Conservation (phyloP, 1,140 invertebrate species). For the Laupala kohalensis region DNA sequence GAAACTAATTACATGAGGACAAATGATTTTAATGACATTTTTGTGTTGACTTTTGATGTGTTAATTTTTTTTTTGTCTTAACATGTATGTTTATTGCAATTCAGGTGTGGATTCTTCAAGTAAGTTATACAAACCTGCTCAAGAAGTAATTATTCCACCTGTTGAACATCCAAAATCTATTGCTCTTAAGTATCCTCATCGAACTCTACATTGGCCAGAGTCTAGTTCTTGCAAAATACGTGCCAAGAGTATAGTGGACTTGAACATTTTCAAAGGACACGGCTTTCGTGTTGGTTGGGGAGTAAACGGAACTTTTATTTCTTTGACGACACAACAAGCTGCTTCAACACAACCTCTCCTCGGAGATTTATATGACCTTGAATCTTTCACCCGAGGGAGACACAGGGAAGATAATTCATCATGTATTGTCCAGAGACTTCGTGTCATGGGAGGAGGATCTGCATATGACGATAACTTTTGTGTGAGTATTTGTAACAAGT, state of each 20-base stretch:
- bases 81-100: no score
- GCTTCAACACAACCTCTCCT: conserved; percentile 24
- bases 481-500: conserved; percentile 4
- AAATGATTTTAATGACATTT: no score
- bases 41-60: no score
- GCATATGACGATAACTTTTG: conserved; percentile 20
- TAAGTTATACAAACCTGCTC: neutral
- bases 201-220: conserved; percentile 29
- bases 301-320: conserved; percentile 44
- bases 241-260: conserved; percentile 46
- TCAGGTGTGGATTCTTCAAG: neutral
- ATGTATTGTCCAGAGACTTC: conserved; percentile 29
- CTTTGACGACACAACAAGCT: conserved; percentile 29
- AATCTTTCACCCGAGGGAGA: conserved; percentile 24
- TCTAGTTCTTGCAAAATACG: conserved; percentile 32
- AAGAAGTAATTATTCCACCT: conserved; percentile 4
- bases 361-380: conserved; percentile 25
- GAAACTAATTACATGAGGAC: no score
- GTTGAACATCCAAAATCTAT: conserved; percentile 24
- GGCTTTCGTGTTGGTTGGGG: conserved; percentile 64
- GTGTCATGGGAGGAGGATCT: conserved; percentile 25
- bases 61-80: neutral
- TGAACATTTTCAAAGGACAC: conserved; percentile 36
- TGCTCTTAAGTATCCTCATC: conserved; percentile 29
- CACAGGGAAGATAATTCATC: conserved; percentile 22